Evolutionary conservation across 1,140 invertebrate genomes (phyloP).

Genomic region (Saccostrea cuccullata): DNA sequence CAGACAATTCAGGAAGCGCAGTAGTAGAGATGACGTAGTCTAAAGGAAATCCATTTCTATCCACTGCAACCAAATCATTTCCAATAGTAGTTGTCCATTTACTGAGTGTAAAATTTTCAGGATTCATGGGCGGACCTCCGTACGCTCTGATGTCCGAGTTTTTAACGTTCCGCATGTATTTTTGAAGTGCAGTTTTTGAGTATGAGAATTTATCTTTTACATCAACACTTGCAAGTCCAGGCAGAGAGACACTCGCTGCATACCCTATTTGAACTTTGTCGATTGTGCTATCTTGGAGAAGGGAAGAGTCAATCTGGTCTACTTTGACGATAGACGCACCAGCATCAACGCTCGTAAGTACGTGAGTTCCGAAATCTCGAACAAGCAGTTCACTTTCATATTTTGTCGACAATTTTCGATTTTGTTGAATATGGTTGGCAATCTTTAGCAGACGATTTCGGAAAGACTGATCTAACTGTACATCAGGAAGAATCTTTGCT

Average conservation of each 20-base stretch:
- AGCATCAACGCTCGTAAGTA: constrained; percentile 62
- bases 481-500: constrained; percentile 65
- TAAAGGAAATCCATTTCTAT: constrained; percentile 24
- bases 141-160: constrained; percentile 45
- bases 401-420: constrained; percentile 63
- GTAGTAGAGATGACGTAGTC: neutral
- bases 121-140: constrained; percentile 51
- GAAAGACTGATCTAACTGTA: constrained; percentile 60
- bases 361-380: constrained; percentile 72
- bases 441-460: constrained; percentile 61
- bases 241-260: constrained; percentile 57
- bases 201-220: constrained; percentile 29
- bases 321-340: constrained; percentile 61
- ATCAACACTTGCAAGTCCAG: constrained; percentile 62
- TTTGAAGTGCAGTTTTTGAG: neutral
- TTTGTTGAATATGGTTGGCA: constrained; percentile 57
- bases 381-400: constrained; percentile 70
- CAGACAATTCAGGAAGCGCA: neutral
- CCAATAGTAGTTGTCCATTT: constrained; percentile 49
- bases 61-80: constrained; percentile 39
- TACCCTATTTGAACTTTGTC: constrained; percentile 45
- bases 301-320: constrained; percentile 50
- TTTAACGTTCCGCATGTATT: constrained; percentile 63
- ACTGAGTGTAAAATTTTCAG: constrained; percentile 53
- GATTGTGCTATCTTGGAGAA: constrained; percentile 31